phyloP scores from a whole-genome alignment of 35 echinoderm and acorn worm species.

The Diadema setosum region DNA sequence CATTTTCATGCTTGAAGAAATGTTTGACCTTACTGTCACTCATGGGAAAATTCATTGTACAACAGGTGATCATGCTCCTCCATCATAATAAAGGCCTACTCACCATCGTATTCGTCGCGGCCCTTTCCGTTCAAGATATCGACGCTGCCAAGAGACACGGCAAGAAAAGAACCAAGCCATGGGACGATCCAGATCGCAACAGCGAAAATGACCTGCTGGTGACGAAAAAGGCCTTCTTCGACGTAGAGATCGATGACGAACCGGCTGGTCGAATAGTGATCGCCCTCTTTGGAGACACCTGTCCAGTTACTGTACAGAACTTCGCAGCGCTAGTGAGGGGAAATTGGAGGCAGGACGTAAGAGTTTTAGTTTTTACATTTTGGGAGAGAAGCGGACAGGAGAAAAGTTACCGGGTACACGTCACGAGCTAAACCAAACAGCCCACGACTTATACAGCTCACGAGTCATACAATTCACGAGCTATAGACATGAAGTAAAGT shows the following conservation, averaged over 20 bases:
- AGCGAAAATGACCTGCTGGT: constrained; percentile 76
- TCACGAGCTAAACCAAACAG: too few species aligned
- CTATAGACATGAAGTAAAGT: too few species aligned
- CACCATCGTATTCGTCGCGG: background rate
- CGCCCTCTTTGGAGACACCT: constrained; percentile 77
- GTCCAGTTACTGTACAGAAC: constrained; percentile 86
- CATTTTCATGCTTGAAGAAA: too few species aligned
- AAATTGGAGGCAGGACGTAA: constrained; percentile 77
- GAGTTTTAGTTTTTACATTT: background rate
- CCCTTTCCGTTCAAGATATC: background rate
- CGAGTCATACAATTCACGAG: too few species aligned
- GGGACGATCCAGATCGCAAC: constrained; percentile 72
- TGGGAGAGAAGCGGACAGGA: too few species aligned
- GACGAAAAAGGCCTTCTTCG: constrained; percentile 86
- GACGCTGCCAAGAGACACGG: background rate
- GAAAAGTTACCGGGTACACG: too few species aligned
- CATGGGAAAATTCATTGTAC: too few species aligned
- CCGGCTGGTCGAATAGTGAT: constrained; percentile 73
- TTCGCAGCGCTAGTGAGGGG: constrained; percentile 86
- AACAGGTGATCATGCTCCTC: too few species aligned
- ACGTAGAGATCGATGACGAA: constrained; percentile 87
- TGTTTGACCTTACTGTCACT: too few species aligned
- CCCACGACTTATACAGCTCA: too few species aligned
- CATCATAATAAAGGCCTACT: too few species aligned
- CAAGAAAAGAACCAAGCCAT: constrained; percentile 53